Evolutionary conservation across 2,113 vertebrate genomes (phyloP).

Genomic region (Ictalurus punctatus): DNA sequence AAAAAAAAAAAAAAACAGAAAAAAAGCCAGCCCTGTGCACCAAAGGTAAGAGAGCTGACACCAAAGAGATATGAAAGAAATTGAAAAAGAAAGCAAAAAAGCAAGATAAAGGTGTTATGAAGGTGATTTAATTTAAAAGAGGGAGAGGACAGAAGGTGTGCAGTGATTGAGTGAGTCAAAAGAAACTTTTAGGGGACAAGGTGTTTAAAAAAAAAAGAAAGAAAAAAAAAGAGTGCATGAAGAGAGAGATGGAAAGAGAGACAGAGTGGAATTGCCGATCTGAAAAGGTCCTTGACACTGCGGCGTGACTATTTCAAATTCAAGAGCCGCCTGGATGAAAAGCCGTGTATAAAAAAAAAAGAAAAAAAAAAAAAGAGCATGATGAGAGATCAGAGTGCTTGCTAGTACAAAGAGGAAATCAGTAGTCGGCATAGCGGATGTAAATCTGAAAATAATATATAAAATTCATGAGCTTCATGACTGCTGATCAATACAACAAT

Average conservation of each 20-base stretch:
- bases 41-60: neutral
- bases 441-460: neutral
- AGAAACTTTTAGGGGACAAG: neutral
- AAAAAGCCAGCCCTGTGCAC: neutral
- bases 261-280: neutral
- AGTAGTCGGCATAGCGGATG: neutral
- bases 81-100: neutral
- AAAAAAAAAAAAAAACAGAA: neutral
- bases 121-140: neutral
- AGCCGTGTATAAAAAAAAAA: neutral
- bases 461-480: neutral
- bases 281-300: constrained; percentile 9
- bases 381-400: neutral
- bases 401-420: neutral
- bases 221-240: neutral
- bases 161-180: neutral
- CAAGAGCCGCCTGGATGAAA: neutral
- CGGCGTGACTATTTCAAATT: neutral
- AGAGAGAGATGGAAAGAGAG: neutral
- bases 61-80: neutral
- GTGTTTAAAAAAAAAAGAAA: neutral
- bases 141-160: neutral
- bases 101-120: neutral
- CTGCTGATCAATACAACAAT: neutral
- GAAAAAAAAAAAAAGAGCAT: neutral